These are phyloP conservation scores for Dromiciops gliroides DNA, from an alignment of 2,113 vertebrate species.

Conservation along the genomic window DNA sequence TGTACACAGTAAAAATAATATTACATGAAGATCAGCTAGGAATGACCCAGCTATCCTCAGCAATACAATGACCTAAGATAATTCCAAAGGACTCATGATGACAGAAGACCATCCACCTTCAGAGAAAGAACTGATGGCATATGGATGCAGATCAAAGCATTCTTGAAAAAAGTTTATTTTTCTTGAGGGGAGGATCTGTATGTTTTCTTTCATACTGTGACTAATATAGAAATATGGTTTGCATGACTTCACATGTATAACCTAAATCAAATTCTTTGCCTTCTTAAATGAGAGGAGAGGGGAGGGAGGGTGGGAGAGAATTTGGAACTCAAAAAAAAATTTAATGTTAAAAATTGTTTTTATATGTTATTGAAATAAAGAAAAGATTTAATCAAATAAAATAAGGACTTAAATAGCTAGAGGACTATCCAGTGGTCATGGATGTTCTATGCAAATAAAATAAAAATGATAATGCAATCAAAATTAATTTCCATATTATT, in stretches of 20 bases:
- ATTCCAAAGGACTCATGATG: not conserved
- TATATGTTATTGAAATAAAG: not conserved
- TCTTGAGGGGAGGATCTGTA: not conserved
- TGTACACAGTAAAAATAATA: not conserved
- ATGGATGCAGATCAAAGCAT: not conserved
- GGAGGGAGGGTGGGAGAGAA: not conserved
- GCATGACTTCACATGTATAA: too few relatives aligned
- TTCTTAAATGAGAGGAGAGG: not conserved
- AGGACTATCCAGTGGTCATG: not conserved
- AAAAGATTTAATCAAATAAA: not conserved
- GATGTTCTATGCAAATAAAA: not conserved
- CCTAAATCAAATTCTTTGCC: not conserved
- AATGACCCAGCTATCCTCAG: not conserved
- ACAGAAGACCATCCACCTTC: not conserved
- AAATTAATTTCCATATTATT: not conserved
- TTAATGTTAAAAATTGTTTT: not conserved
- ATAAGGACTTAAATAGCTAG: not conserved
- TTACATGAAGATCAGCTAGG: not conserved
- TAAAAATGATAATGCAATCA: not conserved
- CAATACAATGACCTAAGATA: not conserved
- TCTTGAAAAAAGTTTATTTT: not conserved
- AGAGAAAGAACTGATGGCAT: not conserved
- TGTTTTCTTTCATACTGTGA: not conserved
- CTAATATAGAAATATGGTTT: not conserved
- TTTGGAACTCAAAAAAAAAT: not conserved